Evolutionary conservation across 2,113 vertebrate genomes (phyloP).

Genomic region (Spilogale gracilis): DNA sequence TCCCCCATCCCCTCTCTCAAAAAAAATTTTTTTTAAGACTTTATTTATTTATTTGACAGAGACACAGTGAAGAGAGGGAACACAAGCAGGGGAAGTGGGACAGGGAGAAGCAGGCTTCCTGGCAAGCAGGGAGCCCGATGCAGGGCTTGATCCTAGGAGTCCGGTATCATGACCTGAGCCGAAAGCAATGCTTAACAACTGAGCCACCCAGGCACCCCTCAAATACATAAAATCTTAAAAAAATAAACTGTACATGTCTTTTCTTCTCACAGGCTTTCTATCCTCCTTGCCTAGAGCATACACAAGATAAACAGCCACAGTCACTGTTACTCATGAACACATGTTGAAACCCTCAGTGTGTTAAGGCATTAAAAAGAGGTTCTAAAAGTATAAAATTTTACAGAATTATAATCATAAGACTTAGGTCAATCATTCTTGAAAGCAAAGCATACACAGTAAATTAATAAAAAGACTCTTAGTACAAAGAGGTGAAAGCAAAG

Average conservation of each 20-base stretch:
- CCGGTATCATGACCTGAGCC: too few relatives aligned
- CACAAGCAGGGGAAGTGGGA: too few relatives aligned
- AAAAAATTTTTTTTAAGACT: too few relatives aligned
- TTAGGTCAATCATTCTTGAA: conserved; percentile 30
- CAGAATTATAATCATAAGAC: background rate
- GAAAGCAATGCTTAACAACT: too few relatives aligned
- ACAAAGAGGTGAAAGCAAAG: conserved; percentile 55
- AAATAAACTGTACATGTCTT: background rate
- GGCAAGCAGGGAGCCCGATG: too few relatives aligned
- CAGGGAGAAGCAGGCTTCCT: too few relatives aligned
- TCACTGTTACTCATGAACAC: conserved; percentile 44
- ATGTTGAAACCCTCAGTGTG: conserved; percentile 31
- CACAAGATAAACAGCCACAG: conserved; percentile 36
- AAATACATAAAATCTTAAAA: background rate
- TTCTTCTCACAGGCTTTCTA: background rate
- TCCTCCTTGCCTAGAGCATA: background rate
- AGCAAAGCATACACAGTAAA: conserved; percentile 37
- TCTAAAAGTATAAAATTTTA: conserved; percentile 51
- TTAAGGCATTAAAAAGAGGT: conserved; percentile 36
- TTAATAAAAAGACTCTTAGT: background rate
- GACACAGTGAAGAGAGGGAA: too few relatives aligned
- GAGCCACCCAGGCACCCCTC: background rate
- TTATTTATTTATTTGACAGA: too few relatives aligned
- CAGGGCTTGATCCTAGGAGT: too few relatives aligned
- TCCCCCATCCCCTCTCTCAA: too few relatives aligned